Evolutionary conservation across 2,113 vertebrate genomes (phyloP).

Genomic region (Clarias magur): DNA sequence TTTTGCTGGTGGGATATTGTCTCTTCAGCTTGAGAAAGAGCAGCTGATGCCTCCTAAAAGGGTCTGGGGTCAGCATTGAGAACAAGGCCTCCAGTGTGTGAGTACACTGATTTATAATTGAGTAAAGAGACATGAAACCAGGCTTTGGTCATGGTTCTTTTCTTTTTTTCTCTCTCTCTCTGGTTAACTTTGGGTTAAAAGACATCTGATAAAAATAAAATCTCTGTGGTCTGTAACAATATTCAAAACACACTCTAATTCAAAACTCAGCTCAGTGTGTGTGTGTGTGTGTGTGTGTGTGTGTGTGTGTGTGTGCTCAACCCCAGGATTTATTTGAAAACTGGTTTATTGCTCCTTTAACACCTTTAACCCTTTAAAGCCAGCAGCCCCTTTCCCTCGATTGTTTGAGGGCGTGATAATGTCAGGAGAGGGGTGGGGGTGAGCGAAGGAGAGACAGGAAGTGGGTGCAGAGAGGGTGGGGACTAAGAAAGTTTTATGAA

Average conservation of each 20-base stretch:
- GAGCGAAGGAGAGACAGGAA: constrained; percentile 29
- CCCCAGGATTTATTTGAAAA: neutral
- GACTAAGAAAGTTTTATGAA: constrained; percentile 36
- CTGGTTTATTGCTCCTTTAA: constrained; percentile 27
- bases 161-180: neutral
- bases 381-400: constrained; percentile 32
- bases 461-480: constrained; percentile 41
- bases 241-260: neutral
- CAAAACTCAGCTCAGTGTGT: neutral
- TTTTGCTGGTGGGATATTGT: constrained; percentile 46
- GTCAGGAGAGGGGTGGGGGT: constrained; percentile 35
- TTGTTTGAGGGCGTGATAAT: constrained; percentile 43
- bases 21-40: constrained; percentile 47
- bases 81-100: constrained; percentile 50
- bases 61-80: constrained; percentile 40
- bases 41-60: constrained; percentile 49
- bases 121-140: constrained; percentile 1
- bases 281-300: constrained; percentile 23
- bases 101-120: constrained; percentile 31
- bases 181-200: neutral
- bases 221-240: neutral
- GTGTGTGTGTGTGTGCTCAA: constrained; percentile 12
- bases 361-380: constrained; percentile 19
- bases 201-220: neutral
- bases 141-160: neutral